These are phyloP conservation scores for Oryzias curvinotus DNA, from an alignment of 2,113 vertebrate genomes.

Conservation along the genomic window DNA sequence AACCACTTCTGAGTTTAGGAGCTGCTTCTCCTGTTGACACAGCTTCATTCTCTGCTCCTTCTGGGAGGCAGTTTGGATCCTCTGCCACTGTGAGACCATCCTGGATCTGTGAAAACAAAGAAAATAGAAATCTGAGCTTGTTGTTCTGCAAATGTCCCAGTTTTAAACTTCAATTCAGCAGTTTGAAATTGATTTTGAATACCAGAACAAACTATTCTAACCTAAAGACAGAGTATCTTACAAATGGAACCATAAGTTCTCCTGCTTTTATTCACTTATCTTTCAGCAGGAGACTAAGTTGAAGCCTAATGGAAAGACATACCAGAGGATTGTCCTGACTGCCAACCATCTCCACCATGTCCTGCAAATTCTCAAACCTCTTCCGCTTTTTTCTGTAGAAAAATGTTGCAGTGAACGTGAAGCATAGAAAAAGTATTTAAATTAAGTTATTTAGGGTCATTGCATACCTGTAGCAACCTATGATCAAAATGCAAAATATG, in stretches of 20 bases:
- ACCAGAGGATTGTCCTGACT: slow-evolving; percentile 38
- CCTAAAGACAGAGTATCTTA: too few relatives aligned
- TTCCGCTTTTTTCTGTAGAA: slow-evolving; percentile 29
- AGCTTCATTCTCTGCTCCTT: too few relatives aligned
- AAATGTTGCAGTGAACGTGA: background rate
- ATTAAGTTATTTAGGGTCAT: background rate
- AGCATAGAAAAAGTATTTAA: background rate
- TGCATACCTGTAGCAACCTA: slow-evolving; percentile 38
- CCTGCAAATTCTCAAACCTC: slow-evolving; percentile 1
- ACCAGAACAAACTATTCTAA: too few relatives aligned
- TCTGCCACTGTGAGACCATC: too few relatives aligned
- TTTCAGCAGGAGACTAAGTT: background rate
- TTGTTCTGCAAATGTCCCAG: too few relatives aligned
- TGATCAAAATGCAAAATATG: slow-evolving; percentile 20
- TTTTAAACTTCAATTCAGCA: too few relatives aligned
- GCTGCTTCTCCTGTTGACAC: too few relatives aligned
- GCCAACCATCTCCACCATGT: slow-evolving; percentile 52
- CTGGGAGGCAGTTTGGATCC: background rate
- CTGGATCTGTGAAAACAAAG: too few relatives aligned
- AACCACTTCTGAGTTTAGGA: background rate
- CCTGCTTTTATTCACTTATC: too few relatives aligned
- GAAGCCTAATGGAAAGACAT: background rate
- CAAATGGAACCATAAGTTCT: too few relatives aligned
- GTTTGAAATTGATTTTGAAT: too few relatives aligned
- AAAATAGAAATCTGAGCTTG: too few relatives aligned